Evolutionary conservation across 2,113 vertebrate genomes (phyloP), one percentile per base, ranked within the genome.

Genomic region (Hypomesus transpacificus): DNA sequence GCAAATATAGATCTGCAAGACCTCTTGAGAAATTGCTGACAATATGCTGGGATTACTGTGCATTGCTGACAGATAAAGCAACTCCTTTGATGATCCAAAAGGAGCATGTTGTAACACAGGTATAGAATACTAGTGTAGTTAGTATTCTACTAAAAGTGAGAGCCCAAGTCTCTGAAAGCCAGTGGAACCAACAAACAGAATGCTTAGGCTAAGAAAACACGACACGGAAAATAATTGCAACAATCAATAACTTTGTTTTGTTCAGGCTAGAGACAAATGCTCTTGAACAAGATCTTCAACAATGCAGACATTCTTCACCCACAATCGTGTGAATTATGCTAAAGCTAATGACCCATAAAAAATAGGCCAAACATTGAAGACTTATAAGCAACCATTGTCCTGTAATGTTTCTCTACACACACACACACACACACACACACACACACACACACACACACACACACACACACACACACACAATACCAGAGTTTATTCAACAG

Each of bases 321-420:
- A 9, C 21, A 26, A 62, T 17, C 0, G 6, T 31, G 24, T 28
- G 60, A 62, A 26, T n/a, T 31, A 31, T 14, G 26, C 60, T 62
- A 62, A 3, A 18, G 22, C 26, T 34, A 62, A 62, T 62, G 60
- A 18, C 59, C 59, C 60, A 18, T 9, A 17, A 17, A 11, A 31
- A 62, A 18, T 18, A 62, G 60, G 28, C 24, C 60, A 62, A 28
- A 62, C 60, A 62, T 14, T 16, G 11, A 63, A 63, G 24, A 63
- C 60, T 28, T 11, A 28, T 31, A 62, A 59, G 3, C 57, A 26
- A 26, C 60, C 53, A 56, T 62, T 62, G 60, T 62, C 16, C 26
- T 34, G 3, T 34, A 24, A 62, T 62, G 26, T 18, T 62, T 7
- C 17, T 9, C 22, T 62, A 14, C 24, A 18, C 9, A 31, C 61